Percentiles rank a stretch among this genome's conserved stretches.
These are phyloP conservation scores for Echinarachnius parma DNA, from an alignment of 53 echinoderm and acorn worm genomes.

Conservation along the genomic window DNA sequence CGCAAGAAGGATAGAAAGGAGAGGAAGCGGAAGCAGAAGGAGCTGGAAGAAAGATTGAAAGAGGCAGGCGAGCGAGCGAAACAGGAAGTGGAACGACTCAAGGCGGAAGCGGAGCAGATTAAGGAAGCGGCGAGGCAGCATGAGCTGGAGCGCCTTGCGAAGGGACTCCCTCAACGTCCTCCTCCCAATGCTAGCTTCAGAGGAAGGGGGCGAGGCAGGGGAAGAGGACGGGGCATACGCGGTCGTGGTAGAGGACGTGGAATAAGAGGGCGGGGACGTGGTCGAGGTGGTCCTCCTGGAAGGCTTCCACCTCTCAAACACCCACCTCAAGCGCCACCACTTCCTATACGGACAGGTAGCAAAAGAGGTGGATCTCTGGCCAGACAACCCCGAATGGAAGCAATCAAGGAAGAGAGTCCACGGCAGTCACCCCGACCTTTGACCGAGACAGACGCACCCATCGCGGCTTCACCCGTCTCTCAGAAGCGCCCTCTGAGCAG, in stretches of 20 bases:
- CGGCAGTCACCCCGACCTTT: no score
- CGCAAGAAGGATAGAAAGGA: no score
- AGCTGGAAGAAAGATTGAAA: slow-evolving; percentile 13
- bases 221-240: slow-evolving; percentile 13
- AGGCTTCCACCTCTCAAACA: not conserved
- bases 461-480: no score
- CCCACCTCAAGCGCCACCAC: not conserved
- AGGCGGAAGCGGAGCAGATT: not conserved
- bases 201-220: slow-evolving; percentile 10
- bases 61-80: no score
- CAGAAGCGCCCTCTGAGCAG: no score
- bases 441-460: no score
- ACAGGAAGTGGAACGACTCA: slow-evolving; percentile 1
- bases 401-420: slow-evolving; percentile 12
- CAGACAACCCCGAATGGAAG: slow-evolving; percentile 2
- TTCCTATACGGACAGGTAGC: not conserved
- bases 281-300: not conserved
- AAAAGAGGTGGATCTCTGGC: not conserved
- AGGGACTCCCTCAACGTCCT: not conserved
- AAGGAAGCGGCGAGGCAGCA: slow-evolving; percentile 15
- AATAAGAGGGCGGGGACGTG: slow-evolving; percentile 14
- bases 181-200: no score
- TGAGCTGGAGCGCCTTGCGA: not conserved
- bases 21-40: not conserved
- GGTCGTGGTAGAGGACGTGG: slow-evolving; percentile 20